Percentiles rank a stretch among this genome's conserved stretches.
phyloP scores from a whole-genome alignment of 2,888 invertebrate species.

The Hipparchia semele region DNA sequence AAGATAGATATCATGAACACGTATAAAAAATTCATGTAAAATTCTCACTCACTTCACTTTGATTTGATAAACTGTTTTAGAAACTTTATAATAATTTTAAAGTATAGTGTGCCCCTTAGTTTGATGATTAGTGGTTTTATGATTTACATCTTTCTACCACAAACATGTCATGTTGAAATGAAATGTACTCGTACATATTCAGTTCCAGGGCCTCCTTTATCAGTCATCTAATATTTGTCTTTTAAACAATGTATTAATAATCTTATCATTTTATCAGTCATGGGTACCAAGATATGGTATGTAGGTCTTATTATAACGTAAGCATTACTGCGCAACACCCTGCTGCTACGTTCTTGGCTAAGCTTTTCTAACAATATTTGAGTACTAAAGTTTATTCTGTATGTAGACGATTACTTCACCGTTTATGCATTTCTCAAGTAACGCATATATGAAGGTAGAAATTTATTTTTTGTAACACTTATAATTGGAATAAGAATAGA shows the following conservation, averaged over 20 bases:
- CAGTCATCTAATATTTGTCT: conserved; percentile 21
- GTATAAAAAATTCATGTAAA: too few species aligned
- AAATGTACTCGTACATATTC: not conserved
- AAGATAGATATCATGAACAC: too few species aligned
- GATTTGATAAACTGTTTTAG: too few species aligned
- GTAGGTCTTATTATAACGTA: not conserved
- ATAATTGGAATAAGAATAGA: too few species aligned
- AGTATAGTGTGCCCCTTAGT: too few species aligned
- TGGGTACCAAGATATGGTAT: conserved; percentile 25
- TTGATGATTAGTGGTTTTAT: too few species aligned
- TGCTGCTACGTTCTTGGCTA: conserved; percentile 2
- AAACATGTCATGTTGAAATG: not conserved
- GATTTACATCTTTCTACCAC: too few species aligned
- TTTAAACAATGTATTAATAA: conserved; percentile 23
- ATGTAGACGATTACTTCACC: not conserved
- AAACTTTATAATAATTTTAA: too few species aligned
- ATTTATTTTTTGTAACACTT: too few species aligned
- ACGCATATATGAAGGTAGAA: not conserved
- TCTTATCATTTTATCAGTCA: conserved; percentile 23
- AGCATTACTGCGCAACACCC: not conserved
- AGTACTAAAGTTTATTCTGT: conserved; percentile 7
- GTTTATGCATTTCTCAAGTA: not conserved
- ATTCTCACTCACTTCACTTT: too few species aligned
- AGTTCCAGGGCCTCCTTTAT: conserved; percentile 26
- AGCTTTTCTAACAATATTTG: conserved; percentile 13